Evolutionary conservation across 2,888 invertebrate genomes (phyloP).

Genomic region (Cacoxenus indagator): DNA sequence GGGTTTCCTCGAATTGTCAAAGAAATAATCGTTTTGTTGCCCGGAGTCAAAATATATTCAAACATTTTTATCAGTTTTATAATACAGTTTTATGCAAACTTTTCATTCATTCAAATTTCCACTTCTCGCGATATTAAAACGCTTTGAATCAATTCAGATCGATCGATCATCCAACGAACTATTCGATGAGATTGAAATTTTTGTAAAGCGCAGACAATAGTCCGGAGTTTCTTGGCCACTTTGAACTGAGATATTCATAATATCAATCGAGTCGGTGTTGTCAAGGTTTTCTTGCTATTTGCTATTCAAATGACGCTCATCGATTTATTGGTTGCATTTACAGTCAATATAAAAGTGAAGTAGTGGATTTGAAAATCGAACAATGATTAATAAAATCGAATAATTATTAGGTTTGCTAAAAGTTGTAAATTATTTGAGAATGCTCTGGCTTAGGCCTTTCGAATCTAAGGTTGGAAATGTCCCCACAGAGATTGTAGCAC

Average conservation of each 20-base stretch:
- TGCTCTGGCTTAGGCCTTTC: neutral
- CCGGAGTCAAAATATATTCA: neutral
- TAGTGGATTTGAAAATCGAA: neutral
- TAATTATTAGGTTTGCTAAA: neutral
- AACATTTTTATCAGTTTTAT: neutral
- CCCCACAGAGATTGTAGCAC: no score
- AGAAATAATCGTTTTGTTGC: neutral
- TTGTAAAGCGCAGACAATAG: neutral
- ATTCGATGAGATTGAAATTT: neutral
- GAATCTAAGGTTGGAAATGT: no score
- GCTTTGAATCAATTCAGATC: neutral
- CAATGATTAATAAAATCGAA: neutral
- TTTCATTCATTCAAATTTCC: neutral
- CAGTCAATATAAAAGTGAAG: neutral
- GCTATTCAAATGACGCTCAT: neutral
- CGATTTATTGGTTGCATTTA: constrained; percentile 10
- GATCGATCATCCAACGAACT: neutral
- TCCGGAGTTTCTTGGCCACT: neutral
- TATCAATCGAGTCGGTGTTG: neutral
- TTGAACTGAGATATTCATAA: neutral
- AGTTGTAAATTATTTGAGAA: neutral
- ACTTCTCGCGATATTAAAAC: neutral
- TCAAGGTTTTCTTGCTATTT: constrained; percentile 9
- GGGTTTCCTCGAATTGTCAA: no score
- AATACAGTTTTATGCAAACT: neutral